phyloP scores from a whole-genome alignment of 2,113 vertebrate species.

The Cettia cetti region DNA sequence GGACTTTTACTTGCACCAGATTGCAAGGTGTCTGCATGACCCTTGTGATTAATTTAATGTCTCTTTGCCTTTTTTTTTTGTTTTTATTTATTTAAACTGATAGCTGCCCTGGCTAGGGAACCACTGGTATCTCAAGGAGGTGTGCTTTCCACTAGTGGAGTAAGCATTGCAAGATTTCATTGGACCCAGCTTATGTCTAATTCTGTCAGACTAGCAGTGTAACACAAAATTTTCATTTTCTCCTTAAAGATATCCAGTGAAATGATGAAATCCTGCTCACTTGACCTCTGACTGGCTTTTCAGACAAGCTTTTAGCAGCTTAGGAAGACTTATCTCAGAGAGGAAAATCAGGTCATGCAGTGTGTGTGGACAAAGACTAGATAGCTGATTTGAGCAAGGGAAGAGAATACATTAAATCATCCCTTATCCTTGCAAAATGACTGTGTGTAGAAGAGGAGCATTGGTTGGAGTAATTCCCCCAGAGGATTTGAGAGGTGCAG shows the following conservation, averaged over 20 bases:
- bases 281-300: constrained; percentile 54
- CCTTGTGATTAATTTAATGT: neutral
- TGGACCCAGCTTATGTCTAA: neutral
- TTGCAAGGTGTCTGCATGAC: neutral
- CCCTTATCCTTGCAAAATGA: constrained; percentile 26
- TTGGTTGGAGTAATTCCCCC: constrained; percentile 30
- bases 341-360: constrained; percentile 36
- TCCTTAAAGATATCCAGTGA: constrained; percentile 4
- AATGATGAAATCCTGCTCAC: constrained; percentile 31
- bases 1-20: neutral
- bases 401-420: constrained; percentile 40
- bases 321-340: constrained; percentile 18
- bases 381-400: neutral
- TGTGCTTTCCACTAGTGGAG: neutral
- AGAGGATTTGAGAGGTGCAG: constrained; percentile 24
- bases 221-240: constrained; percentile 26
- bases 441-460: neutral
- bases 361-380: constrained; percentile 12
- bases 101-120: neutral
- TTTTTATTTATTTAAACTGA: neutral
- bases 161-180: neutral
- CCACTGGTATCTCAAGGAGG: neutral
- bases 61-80: neutral
- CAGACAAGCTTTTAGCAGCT: constrained; percentile 53
- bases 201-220: neutral